Percentiles rank a stretch among this genome's conserved stretches.
These are phyloP conservation scores for Sciurus vulgaris DNA, from an alignment of 2,797 vertebrate genomes.

Conservation along the genomic window DNA sequence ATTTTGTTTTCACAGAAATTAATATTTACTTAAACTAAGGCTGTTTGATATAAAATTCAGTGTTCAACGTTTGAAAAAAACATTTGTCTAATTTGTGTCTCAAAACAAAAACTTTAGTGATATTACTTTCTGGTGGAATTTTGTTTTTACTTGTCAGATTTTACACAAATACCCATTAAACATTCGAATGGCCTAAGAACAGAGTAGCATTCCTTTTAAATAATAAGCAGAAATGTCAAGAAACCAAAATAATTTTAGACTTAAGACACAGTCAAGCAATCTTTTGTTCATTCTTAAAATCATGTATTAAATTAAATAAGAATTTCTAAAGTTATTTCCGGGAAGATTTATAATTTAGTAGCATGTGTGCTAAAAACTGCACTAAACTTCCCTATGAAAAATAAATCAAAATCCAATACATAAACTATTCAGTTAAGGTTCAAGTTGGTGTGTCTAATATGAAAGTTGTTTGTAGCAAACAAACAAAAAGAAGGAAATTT, in stretches of 20 bases:
- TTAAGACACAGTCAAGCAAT: constrained; percentile 51
- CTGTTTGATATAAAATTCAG: constrained; percentile 67
- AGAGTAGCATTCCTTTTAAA: constrained; percentile 65
- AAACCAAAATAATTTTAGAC: constrained; percentile 49
- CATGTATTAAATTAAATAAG: constrained; percentile 55
- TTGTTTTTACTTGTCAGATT: constrained; percentile 59
- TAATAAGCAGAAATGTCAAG: constrained; percentile 54
- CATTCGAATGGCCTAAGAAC: constrained; percentile 48
- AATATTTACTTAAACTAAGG: constrained; percentile 66
- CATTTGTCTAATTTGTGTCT: constrained; percentile 60
- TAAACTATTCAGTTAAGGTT: constrained; percentile 27
- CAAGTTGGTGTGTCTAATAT: not conserved
- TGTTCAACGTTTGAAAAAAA: constrained; percentile 50
- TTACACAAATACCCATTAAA: constrained; percentile 58
- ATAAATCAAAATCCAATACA: constrained; percentile 3
- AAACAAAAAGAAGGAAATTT: constrained; percentile 53
- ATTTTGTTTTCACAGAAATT: constrained; percentile 64
- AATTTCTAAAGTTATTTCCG: constrained; percentile 49
- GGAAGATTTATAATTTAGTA: constrained; percentile 41
- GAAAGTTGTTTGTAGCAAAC: not conserved
- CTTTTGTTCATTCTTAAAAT: constrained; percentile 63
- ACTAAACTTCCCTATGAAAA: constrained; percentile 29
- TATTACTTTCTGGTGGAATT: constrained; percentile 33
- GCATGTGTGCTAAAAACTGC: not conserved
- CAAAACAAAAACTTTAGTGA: constrained; percentile 71